Base-by-base conservation (phyloP, 2,113 vertebrate species). In the Myrmecobius fasciatus region DNA sequence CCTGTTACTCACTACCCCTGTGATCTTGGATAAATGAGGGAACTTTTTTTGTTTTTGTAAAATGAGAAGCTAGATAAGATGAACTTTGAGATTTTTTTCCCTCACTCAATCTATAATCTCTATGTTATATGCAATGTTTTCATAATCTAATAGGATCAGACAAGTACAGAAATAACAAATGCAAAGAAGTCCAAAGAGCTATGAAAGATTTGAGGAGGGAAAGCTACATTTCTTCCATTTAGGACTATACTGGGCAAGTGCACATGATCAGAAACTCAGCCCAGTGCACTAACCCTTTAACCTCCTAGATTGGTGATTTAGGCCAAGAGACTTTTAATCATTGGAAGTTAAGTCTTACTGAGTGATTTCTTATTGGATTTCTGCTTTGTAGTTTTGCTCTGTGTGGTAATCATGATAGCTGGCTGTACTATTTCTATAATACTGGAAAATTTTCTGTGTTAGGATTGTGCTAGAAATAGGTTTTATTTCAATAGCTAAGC, bases 361-460 rank as follows among this genome's bases (percentile, higher is more conserved):
- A 92, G 52, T 91, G 43, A 47, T 20, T 91, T 91, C 24, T 93
- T 91, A 51, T 93, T n/a, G 60, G 60, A 67, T n/a, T n/a, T 67
- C 60, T n/a, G 31, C 12, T 17, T 31, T 67, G 91, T 92, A 52
- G 52, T 12, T 96, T 92, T 93, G 28, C 47, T 25, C 14, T n/a
- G 10, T n/a, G 10, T 7, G 48, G 26, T 75, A 92, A 25, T 43
- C 49, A 90, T 91, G 22, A 89, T 52, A 94, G 92, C 25, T 95
- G 53, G 36, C 4, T 47, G 2, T 92, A 83, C 4, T 46, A 9
- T 89, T 25, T 54, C 67, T 8, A 10, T 94, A 67, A 67, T 52
- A 90, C 91, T 89, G 53, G 25, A 83, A 92, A 2, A 36, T 94
- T 94, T 96, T 31, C 20, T 36, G 36, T 95, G 49, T 12, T n/a